Evolutionary conservation across 1,140 invertebrate genomes (phyloP).

Genomic region (Drosophila busckii): DNA sequence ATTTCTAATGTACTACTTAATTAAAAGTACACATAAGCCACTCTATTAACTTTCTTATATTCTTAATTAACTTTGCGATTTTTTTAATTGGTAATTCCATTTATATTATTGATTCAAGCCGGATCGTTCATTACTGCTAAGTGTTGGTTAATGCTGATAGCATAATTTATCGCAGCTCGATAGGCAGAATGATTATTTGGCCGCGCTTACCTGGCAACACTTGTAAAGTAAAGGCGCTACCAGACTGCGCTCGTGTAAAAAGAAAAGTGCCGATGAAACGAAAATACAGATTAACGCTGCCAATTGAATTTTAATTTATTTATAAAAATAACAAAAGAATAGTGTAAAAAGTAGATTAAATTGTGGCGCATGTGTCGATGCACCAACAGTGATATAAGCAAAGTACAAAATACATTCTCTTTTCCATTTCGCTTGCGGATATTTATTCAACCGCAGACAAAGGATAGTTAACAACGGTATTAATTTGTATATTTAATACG

Average conservation of each 20-base stretch:
- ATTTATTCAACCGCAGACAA: constrained; percentile 35
- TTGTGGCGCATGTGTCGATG: constrained; percentile 23
- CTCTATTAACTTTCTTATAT: too few relatives aligned
- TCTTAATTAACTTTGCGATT: too few relatives aligned
- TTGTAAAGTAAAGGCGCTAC: too few relatives aligned
- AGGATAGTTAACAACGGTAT: constrained; percentile 64
- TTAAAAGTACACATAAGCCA: too few relatives aligned
- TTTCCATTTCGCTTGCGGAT: constrained; percentile 8
- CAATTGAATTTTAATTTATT: constrained; percentile 37
- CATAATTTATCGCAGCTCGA: too few relatives aligned
- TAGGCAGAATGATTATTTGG: too few relatives aligned
- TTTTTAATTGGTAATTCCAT: too few relatives aligned
- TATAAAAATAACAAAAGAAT: constrained; percentile 27
- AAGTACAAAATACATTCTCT: constrained; percentile 49
- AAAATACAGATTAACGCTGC: constrained; percentile 25
- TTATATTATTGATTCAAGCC: too few relatives aligned
- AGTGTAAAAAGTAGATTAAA: constrained; percentile 21
- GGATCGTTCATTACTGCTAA: too few relatives aligned
- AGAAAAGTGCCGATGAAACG: constrained; percentile 40
- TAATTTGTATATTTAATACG: constrained; percentile 14
- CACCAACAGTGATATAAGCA: constrained; percentile 55
- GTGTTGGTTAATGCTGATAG: too few relatives aligned
- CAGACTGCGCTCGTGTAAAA: constrained; percentile 56
- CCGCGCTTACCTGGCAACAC: too few relatives aligned
- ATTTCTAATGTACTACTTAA: too few relatives aligned